Evolutionary conservation across 92 coral and sea anemone species (phyloP).

Genomic region (Phenganax marumi): DNA sequence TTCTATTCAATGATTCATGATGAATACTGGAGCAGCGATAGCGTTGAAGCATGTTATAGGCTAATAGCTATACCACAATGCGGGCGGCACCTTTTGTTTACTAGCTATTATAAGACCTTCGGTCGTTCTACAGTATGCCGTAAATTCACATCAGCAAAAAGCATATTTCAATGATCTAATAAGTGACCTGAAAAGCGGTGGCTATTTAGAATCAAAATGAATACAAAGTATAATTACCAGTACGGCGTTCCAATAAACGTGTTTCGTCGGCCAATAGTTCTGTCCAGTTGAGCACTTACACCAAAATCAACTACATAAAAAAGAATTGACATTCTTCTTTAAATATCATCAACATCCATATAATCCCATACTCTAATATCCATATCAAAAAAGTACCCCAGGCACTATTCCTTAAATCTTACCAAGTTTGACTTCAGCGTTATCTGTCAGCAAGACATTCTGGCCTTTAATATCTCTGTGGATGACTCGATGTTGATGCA

Average conservation of each 20-base stretch:
- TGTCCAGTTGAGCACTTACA: constrained; percentile 96
- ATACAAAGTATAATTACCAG: constrained; percentile 1
- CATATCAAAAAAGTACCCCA: too few species aligned
- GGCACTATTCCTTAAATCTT: constrained; percentile 14
- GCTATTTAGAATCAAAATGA: too few species aligned
- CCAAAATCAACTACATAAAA: constrained; percentile 84
- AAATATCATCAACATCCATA: not conserved
- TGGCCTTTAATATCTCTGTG: constrained; percentile 99
- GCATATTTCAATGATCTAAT: not conserved
- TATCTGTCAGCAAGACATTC: constrained; percentile 89
- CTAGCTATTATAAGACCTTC: too few species aligned
- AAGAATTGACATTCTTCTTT: not conserved
- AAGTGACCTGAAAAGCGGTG: too few species aligned
- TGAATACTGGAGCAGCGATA: too few species aligned
- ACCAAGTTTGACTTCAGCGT: constrained; percentile 98
- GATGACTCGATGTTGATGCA: constrained; percentile 92
- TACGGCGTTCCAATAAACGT: constrained; percentile 96
- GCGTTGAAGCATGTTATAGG: too few species aligned
- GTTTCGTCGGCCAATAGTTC: constrained; percentile 94
- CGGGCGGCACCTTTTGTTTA: too few species aligned
- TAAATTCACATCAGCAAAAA: not conserved
- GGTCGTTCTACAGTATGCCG: too few species aligned
- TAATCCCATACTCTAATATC: too few species aligned
- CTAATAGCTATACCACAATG: too few species aligned
- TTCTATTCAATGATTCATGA: too few species aligned